Base-by-base conservation (phyloP, 2,888 invertebrate genomes). In the Drosophila eohydei region DNA sequence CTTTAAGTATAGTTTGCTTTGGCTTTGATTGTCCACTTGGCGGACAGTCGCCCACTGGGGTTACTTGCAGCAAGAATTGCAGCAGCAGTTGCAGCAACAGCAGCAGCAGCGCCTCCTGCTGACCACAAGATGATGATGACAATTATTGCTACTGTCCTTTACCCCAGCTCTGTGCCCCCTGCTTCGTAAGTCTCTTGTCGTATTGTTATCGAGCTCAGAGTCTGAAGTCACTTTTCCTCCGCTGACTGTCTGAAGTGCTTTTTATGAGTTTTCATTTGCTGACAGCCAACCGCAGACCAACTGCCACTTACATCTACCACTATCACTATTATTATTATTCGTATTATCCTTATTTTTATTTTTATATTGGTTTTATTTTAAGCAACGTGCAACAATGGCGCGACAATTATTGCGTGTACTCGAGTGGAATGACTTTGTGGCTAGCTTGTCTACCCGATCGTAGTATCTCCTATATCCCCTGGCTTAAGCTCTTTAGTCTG, bases 311-410 rank as follows among this genome's bases (percentile, higher is more conserved):
- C 73, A 68, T 41, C n/a, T 55, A 38, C 30, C 56, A 12, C 14
- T 40, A 57, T n/a, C 48, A 61, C 51, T 36, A 26, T n/a, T 26
- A 14, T 21, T 30, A 44, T 16, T 51, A 44, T 21, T 63, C 36
- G 41, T 60, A 71, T 41, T 74, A 43, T 76, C 68, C 67, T 65
- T 80, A 63, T 46, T 63, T 32, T 59, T 63, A 52, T 55, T 74
- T 28, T 51, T 60, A 60, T 52, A 61, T 26, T 73, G 64, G 59
- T 80, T 75, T 82, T 80, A 80, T 83, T 80, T 84, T 65, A 59
- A 86, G 87, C 83, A 72, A 88, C 84, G 84, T 88, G 84, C 84
- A 84, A 71, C 84, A 87, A 84, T 81, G 80, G 85, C 71, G 83
- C 88, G 80, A 88, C 83, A 88, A 83, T 83, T 83, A 83, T 85